Evolutionary conservation across 2,888 invertebrate genomes (phyloP), one percentile per base, ranked within the genome.

Genomic region (Himalopsyche anomala): DNA sequence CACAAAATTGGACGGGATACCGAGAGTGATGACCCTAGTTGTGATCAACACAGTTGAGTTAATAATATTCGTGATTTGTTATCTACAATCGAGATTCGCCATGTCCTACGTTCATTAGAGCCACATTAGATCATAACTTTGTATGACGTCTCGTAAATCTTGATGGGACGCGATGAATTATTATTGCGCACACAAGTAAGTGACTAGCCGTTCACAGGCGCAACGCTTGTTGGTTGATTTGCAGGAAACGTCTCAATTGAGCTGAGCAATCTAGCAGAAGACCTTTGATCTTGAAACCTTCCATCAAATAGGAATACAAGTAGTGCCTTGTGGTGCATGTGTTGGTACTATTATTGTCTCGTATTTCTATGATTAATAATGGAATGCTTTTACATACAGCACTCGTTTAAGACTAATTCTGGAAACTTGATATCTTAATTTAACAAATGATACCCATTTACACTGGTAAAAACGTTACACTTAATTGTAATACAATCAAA

Each of bases 231-330:
- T 62, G n/a, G 19, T 62, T 62, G 62, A n/a, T 62, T 28, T 62
- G 19, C 28, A 62, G 51, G 51, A 62, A 62, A 62, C 62, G 28
- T 62, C 62, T 62, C 62, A 62, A 62, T 62, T 19, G 62, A 62
- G 19, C 19, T 62, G 62, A 62, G 28, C 62, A 28, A 11, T 19
- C 19, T n/a, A 62, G 19, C 62, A 6, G 9, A 19, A 28, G 19
- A 62, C 62, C 62, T 62, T 62, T 62, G 62, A 62, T 62, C 62
- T 62, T 62, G 62, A 28, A 62, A 62, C n/a, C 62, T 62, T 62
- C 62, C 62, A 62, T 62, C 62, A 19, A 8, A 0, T 6, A 3
- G 19, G 4, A 15, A 51, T 15, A 51, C 51, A 51, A 51, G 51
- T 3, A 51, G 51, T 51, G 3, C 51, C 4, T 15, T 51, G 15